Percentiles rank a stretch among this genome's conserved stretches.
Conservation (phyloP, 2,113 vertebrate species). For the Misgurnus mizolepis region DNA sequence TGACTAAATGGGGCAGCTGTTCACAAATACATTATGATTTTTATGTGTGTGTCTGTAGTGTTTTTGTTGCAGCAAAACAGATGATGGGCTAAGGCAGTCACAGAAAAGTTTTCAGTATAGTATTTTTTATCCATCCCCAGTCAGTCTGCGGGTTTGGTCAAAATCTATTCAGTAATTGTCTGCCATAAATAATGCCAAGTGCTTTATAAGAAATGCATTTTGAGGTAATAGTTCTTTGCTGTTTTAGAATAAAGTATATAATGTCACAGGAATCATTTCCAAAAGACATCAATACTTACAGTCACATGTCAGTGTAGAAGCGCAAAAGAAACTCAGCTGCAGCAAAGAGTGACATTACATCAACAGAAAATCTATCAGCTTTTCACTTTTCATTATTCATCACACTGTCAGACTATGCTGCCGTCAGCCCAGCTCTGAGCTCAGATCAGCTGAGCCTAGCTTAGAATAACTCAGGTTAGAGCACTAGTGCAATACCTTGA, state of each 20-base stretch:
- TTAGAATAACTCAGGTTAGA: not conserved
- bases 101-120: not conserved
- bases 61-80: not conserved
- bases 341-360: conserved; percentile 51
- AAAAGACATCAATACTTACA: conserved; percentile 50
- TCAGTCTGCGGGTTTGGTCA: too few species aligned
- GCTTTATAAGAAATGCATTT: too few species aligned
- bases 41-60: not conserved
- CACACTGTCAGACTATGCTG: conserved; percentile 64
- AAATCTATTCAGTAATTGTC: too few species aligned
- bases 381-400: conserved; percentile 64
- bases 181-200: too few species aligned
- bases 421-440: conserved; percentile 28
- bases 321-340: conserved; percentile 49
- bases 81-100: not conserved
- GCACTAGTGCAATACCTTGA: not conserved
- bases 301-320: conserved; percentile 51
- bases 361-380: conserved; percentile 62
- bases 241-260: conserved; percentile 23
- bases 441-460: conserved; percentile 45
- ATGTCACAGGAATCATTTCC: conserved; percentile 36
- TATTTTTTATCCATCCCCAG: too few species aligned
- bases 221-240: not conserved
- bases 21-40: not conserved
- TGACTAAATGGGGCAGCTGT: conserved; percentile 6